phyloP scores from a whole-genome alignment of 2,113 vertebrate species.

The Myiozetetes cayanensis region DNA sequence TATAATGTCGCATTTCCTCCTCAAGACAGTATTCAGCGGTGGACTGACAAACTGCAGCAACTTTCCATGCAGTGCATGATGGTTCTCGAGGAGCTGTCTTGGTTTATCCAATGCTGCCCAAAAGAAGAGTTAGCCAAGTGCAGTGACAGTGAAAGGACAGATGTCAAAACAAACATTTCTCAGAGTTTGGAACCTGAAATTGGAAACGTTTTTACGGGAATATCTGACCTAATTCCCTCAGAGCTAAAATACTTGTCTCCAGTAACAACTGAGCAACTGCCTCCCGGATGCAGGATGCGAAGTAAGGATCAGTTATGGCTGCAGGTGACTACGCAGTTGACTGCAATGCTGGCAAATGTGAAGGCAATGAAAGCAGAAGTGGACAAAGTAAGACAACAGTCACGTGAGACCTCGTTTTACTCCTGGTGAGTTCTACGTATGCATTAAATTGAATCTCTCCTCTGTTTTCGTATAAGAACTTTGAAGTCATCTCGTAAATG shows the following conservation, averaged over 20 bases:
- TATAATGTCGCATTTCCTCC: conserved; percentile 82
- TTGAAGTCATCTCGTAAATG: not conserved
- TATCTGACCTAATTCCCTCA: conserved; percentile 31
- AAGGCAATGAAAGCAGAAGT: conserved; percentile 77
- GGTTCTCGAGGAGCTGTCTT: conserved; percentile 84
- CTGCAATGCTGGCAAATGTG: conserved; percentile 66
- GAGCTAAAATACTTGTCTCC: conserved; percentile 81
- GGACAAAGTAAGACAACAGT: conserved; percentile 72
- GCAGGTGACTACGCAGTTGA: conserved; percentile 64
- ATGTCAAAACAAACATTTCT: not conserved
- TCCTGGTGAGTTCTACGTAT: conserved; percentile 80
- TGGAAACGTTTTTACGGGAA: not conserved
- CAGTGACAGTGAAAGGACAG: not conserved
- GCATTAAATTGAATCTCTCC: not conserved
- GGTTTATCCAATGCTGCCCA: conserved; percentile 90
- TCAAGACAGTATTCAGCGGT: conserved; percentile 77
- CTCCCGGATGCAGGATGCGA: conserved; percentile 81
- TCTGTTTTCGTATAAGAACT: not conserved
- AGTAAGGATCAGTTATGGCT: conserved; percentile 81
- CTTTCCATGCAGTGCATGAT: conserved; percentile 81
- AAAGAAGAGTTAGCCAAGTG: conserved; percentile 8
- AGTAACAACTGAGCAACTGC: conserved; percentile 75
- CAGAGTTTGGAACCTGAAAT: not conserved
- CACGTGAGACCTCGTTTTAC: conserved; percentile 76
- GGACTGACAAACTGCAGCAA: conserved; percentile 78